Evolutionary conservation across 2,888 invertebrate species (phyloP).

Genomic region (Trachelus stipa): DNA sequence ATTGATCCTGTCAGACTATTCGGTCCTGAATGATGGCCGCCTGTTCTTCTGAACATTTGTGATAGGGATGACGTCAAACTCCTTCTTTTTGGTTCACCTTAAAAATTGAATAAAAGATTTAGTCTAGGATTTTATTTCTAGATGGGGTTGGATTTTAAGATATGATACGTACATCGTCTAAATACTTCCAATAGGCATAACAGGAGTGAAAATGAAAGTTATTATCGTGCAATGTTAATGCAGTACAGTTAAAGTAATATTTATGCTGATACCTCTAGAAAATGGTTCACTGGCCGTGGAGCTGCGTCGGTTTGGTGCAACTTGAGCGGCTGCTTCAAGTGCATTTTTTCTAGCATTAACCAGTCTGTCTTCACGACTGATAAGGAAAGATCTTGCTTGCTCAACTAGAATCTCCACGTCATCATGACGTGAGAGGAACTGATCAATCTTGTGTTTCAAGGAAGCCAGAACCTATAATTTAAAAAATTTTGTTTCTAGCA

Average conservation of each 20-base stretch:
- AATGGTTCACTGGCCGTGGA: conserved; percentile 56
- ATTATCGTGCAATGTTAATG: conserved; percentile 1
- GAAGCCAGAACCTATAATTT: conserved; percentile 76
- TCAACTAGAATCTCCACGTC: conserved; percentile 74
- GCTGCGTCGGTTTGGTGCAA: conserved; percentile 39
- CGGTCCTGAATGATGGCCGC: conserved; percentile 65
- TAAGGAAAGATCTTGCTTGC: conserved; percentile 82
- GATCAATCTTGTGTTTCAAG: conserved; percentile 89
- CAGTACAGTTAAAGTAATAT: not conserved
- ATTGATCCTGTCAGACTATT: conserved; percentile 40
- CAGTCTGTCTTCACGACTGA: conserved; percentile 82
- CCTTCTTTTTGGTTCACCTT: conserved; percentile 77
- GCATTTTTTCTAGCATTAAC: conserved; percentile 77
- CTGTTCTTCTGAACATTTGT: conserved; percentile 79
- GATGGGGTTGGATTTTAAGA: not conserved
- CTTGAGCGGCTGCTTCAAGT: conserved; percentile 67
- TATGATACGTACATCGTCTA: conserved; percentile 46
- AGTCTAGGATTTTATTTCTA: not conserved
- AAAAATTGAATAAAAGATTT: not conserved
- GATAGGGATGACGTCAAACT: conserved; percentile 82
- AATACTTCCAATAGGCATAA: conserved; percentile 37
- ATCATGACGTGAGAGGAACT: conserved; percentile 75
- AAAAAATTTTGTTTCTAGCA: conserved; percentile 15
- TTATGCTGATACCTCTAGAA: conserved; percentile 55
- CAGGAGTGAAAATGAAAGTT: conserved; percentile 27